Percentiles rank a stretch among this genome's conserved stretches.
These are phyloP conservation scores for Scaptomyza flava DNA, from an alignment of 2,888 invertebrate species.

Conservation along the genomic window DNA sequence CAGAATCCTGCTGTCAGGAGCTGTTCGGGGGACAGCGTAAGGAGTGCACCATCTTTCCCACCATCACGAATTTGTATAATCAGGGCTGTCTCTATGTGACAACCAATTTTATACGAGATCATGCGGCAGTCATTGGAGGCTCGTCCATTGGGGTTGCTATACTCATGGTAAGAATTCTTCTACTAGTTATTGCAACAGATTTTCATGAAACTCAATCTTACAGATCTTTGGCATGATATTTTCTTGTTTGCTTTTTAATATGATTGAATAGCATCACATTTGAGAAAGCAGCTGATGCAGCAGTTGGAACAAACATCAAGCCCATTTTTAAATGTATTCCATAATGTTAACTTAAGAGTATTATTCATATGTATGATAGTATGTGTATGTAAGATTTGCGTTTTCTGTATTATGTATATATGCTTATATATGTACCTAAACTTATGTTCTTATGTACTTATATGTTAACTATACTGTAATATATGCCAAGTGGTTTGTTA, in stretches of 20 bases:
- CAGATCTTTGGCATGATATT: conserved; percentile 94
- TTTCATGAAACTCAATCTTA: conserved; percentile 57
- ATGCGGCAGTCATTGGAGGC: conserved; percentile 92
- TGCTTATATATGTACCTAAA: conserved; percentile 17
- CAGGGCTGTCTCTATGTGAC: conserved; percentile 91
- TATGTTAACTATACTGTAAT: conserved; percentile 17
- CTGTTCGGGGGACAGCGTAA: conserved; percentile 85
- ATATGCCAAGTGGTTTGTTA: conserved; percentile 38
- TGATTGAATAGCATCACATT: conserved; percentile 88
- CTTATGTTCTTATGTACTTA: conserved; percentile 24
- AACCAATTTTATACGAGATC: conserved; percentile 89
- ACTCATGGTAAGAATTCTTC: conserved; percentile 88
- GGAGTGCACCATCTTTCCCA: conserved; percentile 82
- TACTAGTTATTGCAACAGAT: not conserved
- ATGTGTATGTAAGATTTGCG: conserved; percentile 33
- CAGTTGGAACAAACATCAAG: conserved; percentile 22
- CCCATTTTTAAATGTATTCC: conserved; percentile 42
- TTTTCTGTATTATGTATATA: conserved; percentile 50
- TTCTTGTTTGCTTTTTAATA: conserved; percentile 92
- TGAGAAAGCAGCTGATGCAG: conserved; percentile 13
- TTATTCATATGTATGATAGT: conserved; percentile 55
- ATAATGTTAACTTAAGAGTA: conserved; percentile 58
- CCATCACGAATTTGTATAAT: conserved; percentile 85
- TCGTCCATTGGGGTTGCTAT: conserved; percentile 93
- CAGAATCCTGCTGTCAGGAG: conserved; percentile 91